Evolutionary conservation across 2,888 invertebrate species (phyloP).

Genomic region (Tortrix viridana): DNA sequence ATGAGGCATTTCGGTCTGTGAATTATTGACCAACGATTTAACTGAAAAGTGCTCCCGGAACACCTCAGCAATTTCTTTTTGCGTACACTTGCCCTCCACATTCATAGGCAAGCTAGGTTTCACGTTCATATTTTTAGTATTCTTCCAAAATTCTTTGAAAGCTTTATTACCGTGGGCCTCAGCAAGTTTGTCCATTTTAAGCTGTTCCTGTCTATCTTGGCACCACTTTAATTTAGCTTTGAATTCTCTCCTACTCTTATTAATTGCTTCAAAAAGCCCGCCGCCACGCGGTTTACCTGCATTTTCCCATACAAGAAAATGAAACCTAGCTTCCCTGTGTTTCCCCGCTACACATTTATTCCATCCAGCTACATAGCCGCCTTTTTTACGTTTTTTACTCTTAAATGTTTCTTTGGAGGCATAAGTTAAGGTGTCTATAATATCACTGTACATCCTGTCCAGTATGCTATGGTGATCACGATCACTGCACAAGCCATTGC

Average conservation of each 20-base stretch:
- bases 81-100: not conserved
- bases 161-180: not conserved
- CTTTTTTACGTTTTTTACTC: not conserved
- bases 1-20: not conserved
- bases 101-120: not conserved
- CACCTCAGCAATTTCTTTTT: not conserved
- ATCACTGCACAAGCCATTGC: not conserved
- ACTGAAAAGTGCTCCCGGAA: not conserved
- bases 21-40: not conserved
- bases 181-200: conserved; percentile 18
- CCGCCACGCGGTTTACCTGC: conserved; percentile 14
- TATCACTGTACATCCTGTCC: not conserved
- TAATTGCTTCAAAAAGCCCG: conserved; percentile 11
- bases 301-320: conserved; percentile 5
- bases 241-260: conserved; percentile 10
- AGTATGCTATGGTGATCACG: not conserved
- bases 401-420: not conserved
- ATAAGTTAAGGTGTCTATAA: not conserved
- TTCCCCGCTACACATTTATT: not conserved
- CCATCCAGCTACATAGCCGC: not conserved
- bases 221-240: conserved; percentile 23
- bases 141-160: not conserved
- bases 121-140: not conserved
- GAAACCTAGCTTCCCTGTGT: conserved; percentile 19
- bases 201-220: conserved; percentile 18